A percentile compares a stretch with the other conserved stretches of the same genome.
Evolutionary conservation across 2,797 vertebrate genomes (phyloP).

Genomic region (Lithobates sylvaticus): DNA sequence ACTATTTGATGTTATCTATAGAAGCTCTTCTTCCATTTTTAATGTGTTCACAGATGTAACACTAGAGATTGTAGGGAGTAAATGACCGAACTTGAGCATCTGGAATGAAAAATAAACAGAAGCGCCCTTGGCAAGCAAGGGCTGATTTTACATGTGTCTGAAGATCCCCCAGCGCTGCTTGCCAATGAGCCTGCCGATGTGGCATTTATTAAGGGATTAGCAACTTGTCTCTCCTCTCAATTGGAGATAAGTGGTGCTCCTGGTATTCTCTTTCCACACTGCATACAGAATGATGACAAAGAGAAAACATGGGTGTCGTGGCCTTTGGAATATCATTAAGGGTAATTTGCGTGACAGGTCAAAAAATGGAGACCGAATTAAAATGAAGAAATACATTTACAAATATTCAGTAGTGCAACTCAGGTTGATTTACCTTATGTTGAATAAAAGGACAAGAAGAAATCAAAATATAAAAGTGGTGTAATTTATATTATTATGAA

Average conservation of each 20-base stretch:
- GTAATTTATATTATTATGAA: not conserved
- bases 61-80: constrained; percentile 17
- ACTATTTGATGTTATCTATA: not conserved
- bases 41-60: constrained; percentile 29
- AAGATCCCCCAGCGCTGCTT: constrained; percentile 59
- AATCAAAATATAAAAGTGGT: not conserved
- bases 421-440: constrained; percentile 52
- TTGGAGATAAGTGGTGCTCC: constrained; percentile 75
- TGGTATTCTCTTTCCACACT: constrained; percentile 74
- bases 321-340: constrained; percentile 76
- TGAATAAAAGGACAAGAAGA: not conserved
- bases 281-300: constrained; percentile 72
- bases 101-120: constrained; percentile 11
- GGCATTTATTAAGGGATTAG: constrained; percentile 77
- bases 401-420: constrained; percentile 68
- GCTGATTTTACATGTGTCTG: constrained; percentile 67
- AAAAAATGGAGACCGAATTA: constrained; percentile 60
- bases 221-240: constrained; percentile 73
- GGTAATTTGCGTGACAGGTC: constrained; percentile 72
- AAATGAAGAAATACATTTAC: constrained; percentile 71
- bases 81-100: not conserved
- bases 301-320: constrained; percentile 72
- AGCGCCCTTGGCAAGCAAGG: constrained; percentile 48
- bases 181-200: constrained; percentile 70
- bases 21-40: not conserved